Evolutionary conservation across 2,113 vertebrate genomes (phyloP).

Genomic region (Ibidorhyncha struthersii): DNA sequence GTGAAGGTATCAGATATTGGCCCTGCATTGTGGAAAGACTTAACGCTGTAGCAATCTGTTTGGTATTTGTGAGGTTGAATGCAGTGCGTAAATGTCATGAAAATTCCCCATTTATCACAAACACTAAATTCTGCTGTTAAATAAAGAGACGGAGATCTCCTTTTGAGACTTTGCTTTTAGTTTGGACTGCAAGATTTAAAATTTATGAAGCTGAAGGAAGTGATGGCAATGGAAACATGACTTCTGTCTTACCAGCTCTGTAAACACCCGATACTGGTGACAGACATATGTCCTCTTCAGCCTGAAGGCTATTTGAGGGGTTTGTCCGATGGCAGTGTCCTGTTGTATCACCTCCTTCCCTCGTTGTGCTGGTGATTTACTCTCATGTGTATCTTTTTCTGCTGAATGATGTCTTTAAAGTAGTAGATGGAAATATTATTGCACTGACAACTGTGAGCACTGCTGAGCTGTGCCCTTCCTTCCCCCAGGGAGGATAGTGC

Average conservation of each 20-base stretch:
- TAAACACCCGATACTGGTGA: background rate
- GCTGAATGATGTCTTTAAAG: background rate
- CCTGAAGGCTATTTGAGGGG: background rate
- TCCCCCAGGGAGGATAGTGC: slow-evolving; percentile 79
- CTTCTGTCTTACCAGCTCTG: background rate
- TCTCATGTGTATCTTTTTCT: background rate
- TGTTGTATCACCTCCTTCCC: background rate
- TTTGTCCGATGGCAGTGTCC: background rate
- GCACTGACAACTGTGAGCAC: background rate
- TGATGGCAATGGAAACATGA: background rate
- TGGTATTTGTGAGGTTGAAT: background rate
- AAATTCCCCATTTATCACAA: background rate
- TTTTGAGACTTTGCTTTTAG: background rate
- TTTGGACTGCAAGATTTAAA: background rate
- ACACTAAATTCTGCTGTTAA: background rate
- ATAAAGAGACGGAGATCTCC: background rate
- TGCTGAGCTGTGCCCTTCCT: slow-evolving; percentile 1
- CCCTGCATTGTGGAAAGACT: background rate
- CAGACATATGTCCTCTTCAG: background rate
- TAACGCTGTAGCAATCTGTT: background rate
- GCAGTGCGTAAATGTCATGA: background rate
- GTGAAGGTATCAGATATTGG: background rate
- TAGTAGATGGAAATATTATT: background rate
- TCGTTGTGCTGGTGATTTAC: background rate
- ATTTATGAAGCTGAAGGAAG: background rate